Evolutionary conservation across 2,113 vertebrate genomes (phyloP).

Genomic region (Reinhardtius hippoglossoides): DNA sequence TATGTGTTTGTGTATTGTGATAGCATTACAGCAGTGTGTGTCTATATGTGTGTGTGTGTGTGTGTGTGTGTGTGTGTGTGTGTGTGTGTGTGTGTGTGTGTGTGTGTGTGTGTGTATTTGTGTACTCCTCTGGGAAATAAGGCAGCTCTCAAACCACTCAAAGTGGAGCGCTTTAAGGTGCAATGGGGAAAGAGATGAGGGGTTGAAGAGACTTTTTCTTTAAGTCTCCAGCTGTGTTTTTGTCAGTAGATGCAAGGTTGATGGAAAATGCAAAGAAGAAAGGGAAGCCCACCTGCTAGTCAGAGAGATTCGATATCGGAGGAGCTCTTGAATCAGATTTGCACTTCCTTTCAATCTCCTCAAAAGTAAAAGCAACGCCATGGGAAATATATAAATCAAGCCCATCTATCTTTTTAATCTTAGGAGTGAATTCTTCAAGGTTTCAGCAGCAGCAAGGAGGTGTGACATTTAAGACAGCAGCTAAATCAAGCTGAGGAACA

Average conservation of each 20-base stretch:
- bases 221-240: conserved; percentile 46
- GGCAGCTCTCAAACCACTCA: conserved; percentile 23
- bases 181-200: neutral
- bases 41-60: neutral
- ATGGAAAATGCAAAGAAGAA: conserved; percentile 37
- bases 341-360: conserved; percentile 23
- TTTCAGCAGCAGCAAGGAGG: conserved; percentile 3
- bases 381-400: neutral
- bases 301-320: conserved; percentile 8
- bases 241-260: conserved; percentile 26
- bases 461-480: neutral
- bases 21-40: neutral
- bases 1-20: conserved; percentile 17
- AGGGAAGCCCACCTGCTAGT: conserved; percentile 48
- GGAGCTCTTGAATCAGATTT: conserved; percentile 29
- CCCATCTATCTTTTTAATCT: neutral
- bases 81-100: conserved; percentile 9
- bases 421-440: neutral
- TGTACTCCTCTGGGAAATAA: conserved; percentile 38
- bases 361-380: conserved; percentile 15
- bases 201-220: conserved; percentile 22
- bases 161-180: conserved; percentile 29
- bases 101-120: neutral
- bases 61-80: neutral
- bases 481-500: conserved; percentile 12